Conservation (phyloP, 2,113 vertebrate species). For the Edolisoma coerulescens region DNA sequence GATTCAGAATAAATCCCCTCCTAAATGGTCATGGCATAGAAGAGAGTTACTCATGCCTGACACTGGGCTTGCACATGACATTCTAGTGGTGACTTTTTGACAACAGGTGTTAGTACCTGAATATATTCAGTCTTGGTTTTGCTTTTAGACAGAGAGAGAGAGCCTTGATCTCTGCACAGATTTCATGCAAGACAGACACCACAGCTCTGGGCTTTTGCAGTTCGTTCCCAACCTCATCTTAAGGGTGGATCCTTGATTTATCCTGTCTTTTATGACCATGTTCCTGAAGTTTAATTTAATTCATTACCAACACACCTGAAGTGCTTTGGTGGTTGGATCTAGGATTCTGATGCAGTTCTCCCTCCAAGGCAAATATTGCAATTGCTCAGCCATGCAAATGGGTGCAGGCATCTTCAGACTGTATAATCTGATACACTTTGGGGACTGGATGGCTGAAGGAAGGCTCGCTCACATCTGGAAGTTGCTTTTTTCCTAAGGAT, state of each 20-base stretch:
- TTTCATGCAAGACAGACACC: background rate
- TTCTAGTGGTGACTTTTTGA: background rate
- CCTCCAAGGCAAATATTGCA: background rate
- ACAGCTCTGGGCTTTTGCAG: background rate
- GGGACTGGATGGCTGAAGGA: background rate
- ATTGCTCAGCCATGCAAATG: background rate
- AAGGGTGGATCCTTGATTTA: background rate
- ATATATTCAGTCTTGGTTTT: background rate
- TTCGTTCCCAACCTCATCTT: background rate
- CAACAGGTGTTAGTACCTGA: background rate
- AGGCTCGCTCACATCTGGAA: slow-evolving; percentile 29
- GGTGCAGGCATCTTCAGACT: background rate
- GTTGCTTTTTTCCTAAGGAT: slow-evolving; percentile 1
- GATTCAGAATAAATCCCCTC: background rate
- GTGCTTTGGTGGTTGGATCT: background rate
- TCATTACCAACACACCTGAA: background rate
- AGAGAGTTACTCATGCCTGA: background rate
- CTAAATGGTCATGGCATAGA: background rate
- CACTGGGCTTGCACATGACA: background rate
- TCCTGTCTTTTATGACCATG: background rate
- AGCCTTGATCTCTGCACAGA: background rate
- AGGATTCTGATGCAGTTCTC: background rate
- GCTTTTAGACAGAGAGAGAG: background rate
- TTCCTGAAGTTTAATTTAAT: background rate
- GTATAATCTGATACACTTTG: background rate